A percentile compares a stretch with the other conserved stretches of the same genome.
Conservation (phyloP, 2,888 invertebrate species). For the Antheraea yamamai region DNA sequence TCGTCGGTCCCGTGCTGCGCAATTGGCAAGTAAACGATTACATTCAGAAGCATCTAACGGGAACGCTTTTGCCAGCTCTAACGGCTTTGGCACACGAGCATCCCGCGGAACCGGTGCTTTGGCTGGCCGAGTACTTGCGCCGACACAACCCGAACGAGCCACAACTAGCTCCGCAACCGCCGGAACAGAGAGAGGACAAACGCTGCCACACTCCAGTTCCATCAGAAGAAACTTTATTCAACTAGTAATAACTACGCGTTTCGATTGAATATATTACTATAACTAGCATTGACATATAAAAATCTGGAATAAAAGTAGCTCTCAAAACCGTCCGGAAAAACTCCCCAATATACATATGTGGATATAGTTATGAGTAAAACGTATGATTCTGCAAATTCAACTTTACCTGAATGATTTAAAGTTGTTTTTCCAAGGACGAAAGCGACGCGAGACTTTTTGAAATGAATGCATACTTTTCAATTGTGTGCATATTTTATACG, state of each 20-base stretch:
- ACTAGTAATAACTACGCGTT: neutral
- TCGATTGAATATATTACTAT: neutral
- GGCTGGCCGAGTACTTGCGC: slow-evolving; percentile 89
- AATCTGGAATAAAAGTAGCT: too few relatives aligned
- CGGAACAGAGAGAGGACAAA: slow-evolving; percentile 49
- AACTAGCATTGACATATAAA: too few relatives aligned
- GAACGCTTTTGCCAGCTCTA: slow-evolving; percentile 83
- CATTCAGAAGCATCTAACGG: slow-evolving; percentile 85
- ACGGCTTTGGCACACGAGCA: slow-evolving; percentile 86
- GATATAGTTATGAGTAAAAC: too few relatives aligned
- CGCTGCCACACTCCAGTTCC: slow-evolving; percentile 63
- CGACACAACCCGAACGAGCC: slow-evolving; percentile 90
- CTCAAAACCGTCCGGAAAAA: too few relatives aligned
- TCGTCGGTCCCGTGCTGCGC: slow-evolving; percentile 87
- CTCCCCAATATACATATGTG: too few relatives aligned
- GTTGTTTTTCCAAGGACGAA: too few relatives aligned
- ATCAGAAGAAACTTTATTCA: slow-evolving; percentile 43
- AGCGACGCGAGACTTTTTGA: too few relatives aligned
- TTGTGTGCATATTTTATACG: too few relatives aligned
- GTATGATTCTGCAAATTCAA: too few relatives aligned
- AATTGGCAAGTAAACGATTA: slow-evolving; percentile 86
- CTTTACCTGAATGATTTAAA: too few relatives aligned
- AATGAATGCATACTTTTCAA: too few relatives aligned
- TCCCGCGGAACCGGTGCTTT: slow-evolving; percentile 88
- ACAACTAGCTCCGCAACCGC: slow-evolving; percentile 52